A percentile compares a stretch with the other conserved stretches of the same genome.
Evolutionary conservation across 2,113 vertebrate species (phyloP).

Genomic region (Brienomyrus longianalis): DNA sequence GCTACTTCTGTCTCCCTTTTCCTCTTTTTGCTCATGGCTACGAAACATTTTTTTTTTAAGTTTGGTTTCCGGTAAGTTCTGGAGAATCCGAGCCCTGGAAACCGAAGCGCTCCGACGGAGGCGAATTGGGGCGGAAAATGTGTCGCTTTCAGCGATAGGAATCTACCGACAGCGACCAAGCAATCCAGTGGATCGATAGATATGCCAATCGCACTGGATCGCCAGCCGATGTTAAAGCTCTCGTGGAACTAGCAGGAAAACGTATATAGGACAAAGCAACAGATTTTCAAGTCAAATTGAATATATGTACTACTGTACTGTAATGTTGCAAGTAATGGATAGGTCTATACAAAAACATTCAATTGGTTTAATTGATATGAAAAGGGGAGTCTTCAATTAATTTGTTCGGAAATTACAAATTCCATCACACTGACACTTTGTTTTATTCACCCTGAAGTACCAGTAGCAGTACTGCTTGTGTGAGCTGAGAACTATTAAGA

Average conservation of each 20-base stretch:
- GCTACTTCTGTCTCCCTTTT: constrained; percentile 34
- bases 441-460: neutral
- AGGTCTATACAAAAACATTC: neutral
- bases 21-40: constrained; percentile 40
- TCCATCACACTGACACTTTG: neutral
- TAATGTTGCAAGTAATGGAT: neutral
- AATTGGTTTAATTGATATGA: neutral
- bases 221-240: neutral
- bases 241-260: neutral
- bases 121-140: neutral
- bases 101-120: neutral
- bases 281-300: neutral
- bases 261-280: neutral
- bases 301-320: neutral
- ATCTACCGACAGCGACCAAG: neutral
- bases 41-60: constrained; percentile 34
- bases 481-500: neutral
- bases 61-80: constrained; percentile 46
- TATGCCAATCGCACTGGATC: neutral
- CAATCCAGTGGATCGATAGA: neutral
- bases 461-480: neutral
- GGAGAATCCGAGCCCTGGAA: neutral
- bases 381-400: neutral
- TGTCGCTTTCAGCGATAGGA: neutral
- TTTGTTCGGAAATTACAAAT: neutral